phyloP scores from a whole-genome alignment of 92 coral and sea anemone species.

The Zoanthus sociatus region DNA sequence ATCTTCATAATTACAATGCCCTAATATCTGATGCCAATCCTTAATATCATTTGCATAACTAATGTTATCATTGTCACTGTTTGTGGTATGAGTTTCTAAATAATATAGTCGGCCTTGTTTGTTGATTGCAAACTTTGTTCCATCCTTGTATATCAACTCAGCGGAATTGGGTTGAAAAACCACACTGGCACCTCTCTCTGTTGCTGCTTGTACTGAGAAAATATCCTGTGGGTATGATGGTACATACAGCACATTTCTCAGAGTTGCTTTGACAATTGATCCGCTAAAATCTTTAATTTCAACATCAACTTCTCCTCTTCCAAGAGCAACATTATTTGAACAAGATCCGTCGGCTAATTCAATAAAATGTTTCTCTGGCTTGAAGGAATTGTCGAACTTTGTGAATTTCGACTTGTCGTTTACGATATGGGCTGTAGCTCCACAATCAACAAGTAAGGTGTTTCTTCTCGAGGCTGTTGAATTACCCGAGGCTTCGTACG shows the following conservation, averaged over 20 bases:
- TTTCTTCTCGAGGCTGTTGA: not conserved
- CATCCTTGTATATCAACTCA: conserved; percentile 56
- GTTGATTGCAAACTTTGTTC: conserved; percentile 52
- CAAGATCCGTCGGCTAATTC: conserved; percentile 43
- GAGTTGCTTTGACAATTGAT: not conserved
- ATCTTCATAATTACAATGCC: conserved; percentile 63
- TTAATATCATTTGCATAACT: conserved; percentile 32
- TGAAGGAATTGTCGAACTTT: conserved; percentile 24
- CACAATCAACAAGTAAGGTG: conserved; percentile 41
- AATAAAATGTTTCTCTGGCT: conserved; percentile 31
- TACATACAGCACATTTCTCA: conserved; percentile 37
- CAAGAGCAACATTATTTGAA: conserved; percentile 35
- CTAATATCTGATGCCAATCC: conserved; percentile 57
- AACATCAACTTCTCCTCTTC: conserved; percentile 19
- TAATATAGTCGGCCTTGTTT: conserved; percentile 52
- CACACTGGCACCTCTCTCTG: conserved; percentile 38
- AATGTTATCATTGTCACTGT: conserved; percentile 44
- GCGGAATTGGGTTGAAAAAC: conserved; percentile 17
- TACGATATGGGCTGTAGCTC: conserved; percentile 49
- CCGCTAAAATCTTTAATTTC: conserved; percentile 9
- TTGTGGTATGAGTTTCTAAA: conserved; percentile 21
- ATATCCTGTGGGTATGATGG: conserved; percentile 55
- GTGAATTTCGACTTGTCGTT: conserved; percentile 32
- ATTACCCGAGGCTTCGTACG: not conserved
- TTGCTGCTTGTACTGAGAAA: conserved; percentile 51